Evolutionary conservation across 1,140 invertebrate genomes (phyloP), one percentile per base, ranked within the genome.

Genomic region (Globodera ellingtonae): DNA sequence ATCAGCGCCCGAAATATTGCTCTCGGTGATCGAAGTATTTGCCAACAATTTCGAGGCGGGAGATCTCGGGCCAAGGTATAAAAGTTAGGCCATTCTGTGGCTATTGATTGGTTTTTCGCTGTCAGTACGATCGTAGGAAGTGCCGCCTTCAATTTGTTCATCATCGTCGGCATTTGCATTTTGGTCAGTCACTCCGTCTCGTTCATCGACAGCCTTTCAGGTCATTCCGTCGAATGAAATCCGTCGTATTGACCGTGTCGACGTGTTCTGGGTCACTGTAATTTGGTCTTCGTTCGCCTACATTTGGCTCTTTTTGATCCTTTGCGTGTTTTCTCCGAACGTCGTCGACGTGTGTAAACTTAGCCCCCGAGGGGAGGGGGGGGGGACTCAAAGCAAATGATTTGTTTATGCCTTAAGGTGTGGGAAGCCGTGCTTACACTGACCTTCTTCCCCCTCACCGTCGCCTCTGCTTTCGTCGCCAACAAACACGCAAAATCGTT

Each of bases 381-480:
- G 24, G 24, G 24, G 24, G 24, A 24, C 24, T 24, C 24, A 24
- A 24, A 24, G 24, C 24, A 24, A 24, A 24, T 24, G 24, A 24
- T 24, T 24, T 24, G n/a, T 24, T 24, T 24, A 24, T 24, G 24
- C 24, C 24, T 24, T 71, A 77, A 88, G 67, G 86, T 92, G 35
- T 92, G 91, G 92, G 92, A 92, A 88, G 91, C 89, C 18, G 77
- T 91, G 5, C 73, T 92, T 3, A 92, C 91, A 6, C 91, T 92
- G 77, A 47, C 91, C 4, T 92, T 92, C 83, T 92, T 92, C 86
- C 91, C 91, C 7, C 77, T 90, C 15, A 92, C 91, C 62, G 91
- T 92, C 46, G 24, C 91, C 2, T 90, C 90, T 9, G 91, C 91
- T 13, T 92, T 91, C 81, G 85, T 91, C 67, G 91, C 90, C 47